Evolutionary conservation across 2,797 vertebrate genomes (phyloP).

Genomic region (Sebastes elongatus): DNA sequence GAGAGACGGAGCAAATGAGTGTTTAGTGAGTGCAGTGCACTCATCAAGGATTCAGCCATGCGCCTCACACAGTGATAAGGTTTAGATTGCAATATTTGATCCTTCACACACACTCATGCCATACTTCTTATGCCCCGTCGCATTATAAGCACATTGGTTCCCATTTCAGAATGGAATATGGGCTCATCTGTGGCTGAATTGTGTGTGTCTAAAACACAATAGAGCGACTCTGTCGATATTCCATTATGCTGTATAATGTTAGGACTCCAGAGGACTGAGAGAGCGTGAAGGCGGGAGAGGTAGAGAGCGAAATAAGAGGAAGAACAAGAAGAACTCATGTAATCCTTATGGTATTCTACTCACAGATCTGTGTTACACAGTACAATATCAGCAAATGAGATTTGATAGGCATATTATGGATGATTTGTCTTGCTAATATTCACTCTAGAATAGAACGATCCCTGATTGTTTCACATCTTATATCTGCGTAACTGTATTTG

Average conservation of each 20-base stretch:
- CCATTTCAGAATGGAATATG: conserved; percentile 52
- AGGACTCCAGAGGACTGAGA: conserved; percentile 52
- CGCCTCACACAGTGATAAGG: conserved; percentile 43
- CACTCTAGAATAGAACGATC: conserved; percentile 24
- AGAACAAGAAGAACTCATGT: conserved; percentile 54
- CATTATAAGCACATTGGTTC: conserved; percentile 49
- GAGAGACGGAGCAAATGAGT: conserved; percentile 15
- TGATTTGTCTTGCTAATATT: conserved; percentile 62
- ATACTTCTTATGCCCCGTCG: conserved; percentile 6
- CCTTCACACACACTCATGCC: conserved; percentile 39
- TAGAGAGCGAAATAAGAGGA: conserved; percentile 33
- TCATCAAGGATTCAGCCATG: conserved; percentile 56
- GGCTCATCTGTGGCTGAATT: conserved; percentile 43
- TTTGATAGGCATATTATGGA: conserved; percentile 61
- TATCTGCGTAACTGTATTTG: conserved; percentile 45
- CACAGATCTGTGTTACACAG: conserved; percentile 28
- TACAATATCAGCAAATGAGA: conserved; percentile 65
- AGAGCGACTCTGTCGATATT: conserved; percentile 67
- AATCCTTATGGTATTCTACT: conserved; percentile 58
- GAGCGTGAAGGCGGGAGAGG: conserved; percentile 32
- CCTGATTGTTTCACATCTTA: conserved; percentile 52
- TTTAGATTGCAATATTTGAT: conserved; percentile 65
- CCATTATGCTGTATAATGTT: conserved; percentile 71
- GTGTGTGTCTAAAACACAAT: conserved; percentile 66
- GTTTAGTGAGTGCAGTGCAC: conserved; percentile 29